Conservation (phyloP, 2,797 vertebrate genomes). For the Alfaro cultratus region DNA sequence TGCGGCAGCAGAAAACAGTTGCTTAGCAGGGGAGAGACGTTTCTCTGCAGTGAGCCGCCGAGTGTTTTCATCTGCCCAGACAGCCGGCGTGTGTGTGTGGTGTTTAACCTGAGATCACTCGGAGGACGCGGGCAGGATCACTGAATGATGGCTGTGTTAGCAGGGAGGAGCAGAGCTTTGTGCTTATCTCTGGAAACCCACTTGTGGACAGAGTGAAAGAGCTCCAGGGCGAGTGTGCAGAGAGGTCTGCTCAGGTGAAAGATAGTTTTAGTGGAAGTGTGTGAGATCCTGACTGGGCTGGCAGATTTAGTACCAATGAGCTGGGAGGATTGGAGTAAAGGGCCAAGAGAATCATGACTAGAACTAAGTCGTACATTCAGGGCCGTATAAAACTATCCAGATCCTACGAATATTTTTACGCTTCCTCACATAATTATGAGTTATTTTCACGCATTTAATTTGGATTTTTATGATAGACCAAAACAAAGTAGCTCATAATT, state of each 20-base stretch:
- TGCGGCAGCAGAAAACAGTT: constrained; percentile 61
- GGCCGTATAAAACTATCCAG: neutral
- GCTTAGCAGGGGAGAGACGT: constrained; percentile 54
- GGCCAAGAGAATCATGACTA: too few species aligned
- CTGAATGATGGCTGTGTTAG: constrained; percentile 50
- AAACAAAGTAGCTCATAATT: neutral
- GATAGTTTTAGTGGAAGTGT: neutral
- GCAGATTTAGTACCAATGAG: constrained; percentile 5
- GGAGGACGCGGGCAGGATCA: constrained; percentile 50
- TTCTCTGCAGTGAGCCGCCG: constrained; percentile 42
- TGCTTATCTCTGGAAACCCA: constrained; percentile 45
- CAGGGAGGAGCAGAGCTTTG: constrained; percentile 24
- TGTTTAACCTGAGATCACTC: constrained; percentile 61
- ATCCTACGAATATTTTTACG: neutral
- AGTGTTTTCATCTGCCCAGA: constrained; percentile 63
- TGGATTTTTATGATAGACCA: neutral
- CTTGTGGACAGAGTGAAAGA: constrained; percentile 23
- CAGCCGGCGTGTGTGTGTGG: constrained; percentile 18
- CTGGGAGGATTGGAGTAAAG: neutral
- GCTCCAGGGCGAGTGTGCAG: constrained; percentile 4
- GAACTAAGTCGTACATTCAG: neutral
- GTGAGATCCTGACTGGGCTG: neutral
- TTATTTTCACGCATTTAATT: neutral
- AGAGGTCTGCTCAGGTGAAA: constrained; percentile 13
- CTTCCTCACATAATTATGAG: neutral